These are phyloP conservation scores for Phodopus roborovskii DNA, from an alignment of 2,113 vertebrate species.

Conservation along the genomic window DNA sequence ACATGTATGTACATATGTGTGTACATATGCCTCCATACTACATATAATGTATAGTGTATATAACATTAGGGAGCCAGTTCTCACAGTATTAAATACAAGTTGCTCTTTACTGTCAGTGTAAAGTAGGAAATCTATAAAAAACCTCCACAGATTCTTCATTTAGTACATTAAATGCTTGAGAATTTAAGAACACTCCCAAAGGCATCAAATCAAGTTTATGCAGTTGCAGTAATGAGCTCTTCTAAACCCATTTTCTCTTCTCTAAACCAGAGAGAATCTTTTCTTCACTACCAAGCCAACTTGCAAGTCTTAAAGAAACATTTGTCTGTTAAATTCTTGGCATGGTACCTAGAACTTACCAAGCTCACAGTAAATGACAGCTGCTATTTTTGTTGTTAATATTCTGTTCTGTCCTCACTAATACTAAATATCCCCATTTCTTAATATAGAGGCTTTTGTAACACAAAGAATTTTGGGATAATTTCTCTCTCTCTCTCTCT, in stretches of 20 bases:
- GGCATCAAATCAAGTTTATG: background rate
- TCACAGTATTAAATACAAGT: background rate
- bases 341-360: background rate
- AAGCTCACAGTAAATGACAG: background rate
- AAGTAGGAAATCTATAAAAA: background rate
- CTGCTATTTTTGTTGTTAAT: background rate
- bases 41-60: background rate
- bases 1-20: accelerated
- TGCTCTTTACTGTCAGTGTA: background rate
- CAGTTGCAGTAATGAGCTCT: background rate
- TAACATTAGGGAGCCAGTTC: background rate
- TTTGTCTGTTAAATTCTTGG: background rate
- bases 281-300: background rate
- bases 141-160: background rate
- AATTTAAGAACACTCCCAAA: constrained; percentile 31
- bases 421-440: background rate
- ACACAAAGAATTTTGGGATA: background rate
- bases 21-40: background rate
- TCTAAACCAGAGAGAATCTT: background rate
- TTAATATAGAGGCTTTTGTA: background rate
- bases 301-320: background rate
- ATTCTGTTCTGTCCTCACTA: background rate
- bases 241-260: background rate
- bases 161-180: background rate
- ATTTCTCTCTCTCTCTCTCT: background rate